Conservation (phyloP, 2,113 vertebrate species). For the human region GRCh38 chr5:21439001-21439500, state of each 20-base stretch:
- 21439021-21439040: neutral
- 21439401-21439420: neutral
- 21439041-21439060: neutral
- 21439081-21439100: neutral
- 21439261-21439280: neutral
- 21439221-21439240: neutral
- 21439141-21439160: neutral
- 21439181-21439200: neutral
- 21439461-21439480: neutral
- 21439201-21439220: neutral
- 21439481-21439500: neutral
- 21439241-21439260: neutral
- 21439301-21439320: neutral
- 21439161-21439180: neutral
- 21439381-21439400: neutral
- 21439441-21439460: neutral
- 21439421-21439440: neutral
- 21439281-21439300: neutral
- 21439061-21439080: neutral
- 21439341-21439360: neutral
- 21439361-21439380: neutral
- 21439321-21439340: neutral
- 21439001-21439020: neutral
- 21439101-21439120: neutral
- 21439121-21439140: neutral